Conservation (phyloP, 2,888 invertebrate species). For the Oegoconia quadripuncta region DNA sequence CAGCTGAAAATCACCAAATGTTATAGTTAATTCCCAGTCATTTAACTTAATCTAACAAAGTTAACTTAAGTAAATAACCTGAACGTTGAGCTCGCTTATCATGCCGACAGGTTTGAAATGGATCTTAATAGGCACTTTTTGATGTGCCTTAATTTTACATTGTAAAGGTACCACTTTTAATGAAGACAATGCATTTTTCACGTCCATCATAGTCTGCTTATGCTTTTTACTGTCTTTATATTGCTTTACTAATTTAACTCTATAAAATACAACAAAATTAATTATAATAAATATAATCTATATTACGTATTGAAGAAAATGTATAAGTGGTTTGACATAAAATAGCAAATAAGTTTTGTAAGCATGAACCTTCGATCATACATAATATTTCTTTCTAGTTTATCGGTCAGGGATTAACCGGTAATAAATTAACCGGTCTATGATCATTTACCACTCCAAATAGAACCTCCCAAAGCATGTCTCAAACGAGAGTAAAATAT, state of each 20-base stretch:
- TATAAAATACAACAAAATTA: constrained; percentile 20
- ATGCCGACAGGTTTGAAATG: constrained; percentile 66
- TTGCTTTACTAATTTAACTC: constrained; percentile 54
- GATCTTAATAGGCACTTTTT: constrained; percentile 61
- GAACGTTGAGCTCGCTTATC: constrained; percentile 59
- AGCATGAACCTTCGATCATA: too few species aligned
- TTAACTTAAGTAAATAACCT: constrained; percentile 36
- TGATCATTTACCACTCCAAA: constrained; percentile 73
- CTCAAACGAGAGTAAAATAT: constrained; percentile 57
- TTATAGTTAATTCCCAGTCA: too few species aligned
- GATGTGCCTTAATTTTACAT: constrained; percentile 51
- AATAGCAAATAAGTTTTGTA: too few species aligned
- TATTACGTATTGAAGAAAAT: neutral
- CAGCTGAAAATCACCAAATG: constrained; percentile 49
- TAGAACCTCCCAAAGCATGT: constrained; percentile 65
- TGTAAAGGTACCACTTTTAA: constrained; percentile 60
- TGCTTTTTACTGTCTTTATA: constrained; percentile 53
- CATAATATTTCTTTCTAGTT: too few species aligned
- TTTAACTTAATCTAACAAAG: neutral
- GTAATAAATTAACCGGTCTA: too few species aligned
- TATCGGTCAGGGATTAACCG: too few species aligned
- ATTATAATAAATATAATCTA: neutral
- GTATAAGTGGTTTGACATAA: too few species aligned
- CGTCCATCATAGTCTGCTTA: constrained; percentile 57
- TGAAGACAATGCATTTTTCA: constrained; percentile 58